A percentile compares a stretch with the other conserved stretches of the same genome.
These are phyloP conservation scores for Proterorhinus semilunaris DNA, from an alignment of 2,113 vertebrate genomes.

Conservation along the genomic window DNA sequence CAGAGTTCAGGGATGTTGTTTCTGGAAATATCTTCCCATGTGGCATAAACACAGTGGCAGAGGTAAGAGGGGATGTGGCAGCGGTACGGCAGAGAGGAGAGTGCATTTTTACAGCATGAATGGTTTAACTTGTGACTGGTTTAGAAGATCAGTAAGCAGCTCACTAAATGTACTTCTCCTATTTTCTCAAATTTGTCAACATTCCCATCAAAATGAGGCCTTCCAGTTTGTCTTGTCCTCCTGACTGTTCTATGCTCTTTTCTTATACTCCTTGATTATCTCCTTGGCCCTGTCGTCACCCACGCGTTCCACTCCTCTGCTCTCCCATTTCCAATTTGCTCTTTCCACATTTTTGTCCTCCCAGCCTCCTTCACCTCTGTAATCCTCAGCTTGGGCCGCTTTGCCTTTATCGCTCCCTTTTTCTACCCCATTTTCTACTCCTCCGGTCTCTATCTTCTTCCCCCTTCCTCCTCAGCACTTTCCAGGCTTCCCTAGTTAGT, in stretches of 20 bases:
- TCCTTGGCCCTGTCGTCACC: conserved; percentile 33
- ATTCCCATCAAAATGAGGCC: conserved; percentile 2
- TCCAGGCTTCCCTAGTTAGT: conserved; percentile 62
- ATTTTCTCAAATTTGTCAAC: not conserved
- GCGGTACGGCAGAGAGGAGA: not conserved
- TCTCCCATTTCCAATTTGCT: conserved; percentile 42
- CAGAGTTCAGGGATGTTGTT: too few relatives aligned
- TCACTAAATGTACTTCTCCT: too few relatives aligned
- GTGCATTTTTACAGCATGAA: not conserved
- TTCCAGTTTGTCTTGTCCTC: conserved; percentile 8
- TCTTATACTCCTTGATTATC: conserved; percentile 38
- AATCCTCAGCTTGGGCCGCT: conserved; percentile 45
- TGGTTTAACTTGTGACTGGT: not conserved
- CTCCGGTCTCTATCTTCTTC: conserved; percentile 31
- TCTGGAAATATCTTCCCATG: too few relatives aligned
- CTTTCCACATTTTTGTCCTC: conserved; percentile 28
- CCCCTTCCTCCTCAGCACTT: conserved; percentile 56
- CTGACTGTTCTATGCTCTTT: conserved; percentile 7
- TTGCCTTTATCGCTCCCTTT: conserved; percentile 37
- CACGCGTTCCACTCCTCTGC: conserved; percentile 47
- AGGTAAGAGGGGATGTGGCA: not conserved
- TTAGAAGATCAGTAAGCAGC: too few relatives aligned
- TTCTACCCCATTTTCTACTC: conserved; percentile 25
- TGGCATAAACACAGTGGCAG: not conserved
- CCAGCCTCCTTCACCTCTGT: conserved; percentile 48